phyloP scores from a whole-genome alignment of 2,888 invertebrate species.

The Molanna angustata region DNA sequence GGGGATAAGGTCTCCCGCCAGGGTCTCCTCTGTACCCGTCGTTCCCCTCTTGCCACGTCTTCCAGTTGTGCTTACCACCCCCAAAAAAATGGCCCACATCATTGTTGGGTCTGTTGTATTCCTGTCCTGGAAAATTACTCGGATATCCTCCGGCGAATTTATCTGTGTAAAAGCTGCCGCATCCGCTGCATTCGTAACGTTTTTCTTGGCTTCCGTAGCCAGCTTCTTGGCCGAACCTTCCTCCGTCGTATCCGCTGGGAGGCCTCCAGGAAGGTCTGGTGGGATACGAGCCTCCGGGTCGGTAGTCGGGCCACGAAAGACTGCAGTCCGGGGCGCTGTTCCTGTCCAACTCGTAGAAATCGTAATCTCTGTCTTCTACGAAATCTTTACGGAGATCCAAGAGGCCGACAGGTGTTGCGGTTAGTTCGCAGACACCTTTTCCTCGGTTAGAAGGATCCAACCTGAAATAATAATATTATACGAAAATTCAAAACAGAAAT shows the following conservation, averaged over 20 bases:
- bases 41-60: constrained; percentile 35
- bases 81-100: constrained; percentile 13
- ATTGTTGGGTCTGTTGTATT: constrained; percentile 32
- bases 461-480: constrained; percentile 42
- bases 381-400: constrained; percentile 63
- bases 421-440: constrained; percentile 74
- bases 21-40: constrained; percentile 30
- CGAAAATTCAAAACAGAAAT: not conserved
- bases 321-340: constrained; percentile 65
- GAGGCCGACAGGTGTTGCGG: constrained; percentile 66
- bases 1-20: constrained; percentile 13
- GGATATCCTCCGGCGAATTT: constrained; percentile 31
- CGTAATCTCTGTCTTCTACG: constrained; percentile 68
- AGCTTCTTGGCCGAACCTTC: constrained; percentile 20
- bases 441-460: constrained; percentile 67
- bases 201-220: constrained; percentile 24
- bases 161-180: constrained; percentile 31
- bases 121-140: constrained; percentile 16
- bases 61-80: constrained; percentile 39
- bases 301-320: constrained; percentile 24
- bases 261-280: constrained; percentile 12
- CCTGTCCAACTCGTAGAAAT: constrained; percentile 75
- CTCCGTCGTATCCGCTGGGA: constrained; percentile 7
- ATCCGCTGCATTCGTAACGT: constrained; percentile 24
- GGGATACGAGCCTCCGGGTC: not conserved